Conservation (phyloP, 2,113 vertebrate species). For the Synchiropus splendidus region DNA sequence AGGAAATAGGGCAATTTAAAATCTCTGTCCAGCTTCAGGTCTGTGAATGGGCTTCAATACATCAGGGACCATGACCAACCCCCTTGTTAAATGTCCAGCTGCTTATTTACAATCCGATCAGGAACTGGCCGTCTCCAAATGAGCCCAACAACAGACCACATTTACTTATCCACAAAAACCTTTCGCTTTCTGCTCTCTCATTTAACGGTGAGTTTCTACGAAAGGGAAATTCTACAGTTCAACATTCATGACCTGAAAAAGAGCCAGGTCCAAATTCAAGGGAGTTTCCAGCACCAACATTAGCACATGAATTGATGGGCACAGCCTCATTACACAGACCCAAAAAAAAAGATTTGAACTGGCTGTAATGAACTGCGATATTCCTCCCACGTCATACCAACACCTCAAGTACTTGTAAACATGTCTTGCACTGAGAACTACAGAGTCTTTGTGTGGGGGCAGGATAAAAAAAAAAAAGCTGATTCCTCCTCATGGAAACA, state of each 20-base stretch:
- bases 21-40: too few relatives aligned
- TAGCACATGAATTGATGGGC: conserved; percentile 49
- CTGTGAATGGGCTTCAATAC: not conserved
- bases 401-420: not conserved
- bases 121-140: conserved; percentile 8
- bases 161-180: conserved; percentile 1
- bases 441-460: too few relatives aligned
- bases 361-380: conserved; percentile 5
- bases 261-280: conserved; percentile 17
- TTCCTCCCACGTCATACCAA: not conserved
- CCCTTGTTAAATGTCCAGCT: not conserved
- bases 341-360: conserved; percentile 22
- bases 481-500: too few relatives aligned
- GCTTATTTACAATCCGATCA: conserved; percentile 4
- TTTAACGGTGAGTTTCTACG: too few relatives aligned
- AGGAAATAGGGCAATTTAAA: too few relatives aligned
- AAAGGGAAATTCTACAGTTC: too few relatives aligned
- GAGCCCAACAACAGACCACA: conserved; percentile 8
- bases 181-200: not conserved
- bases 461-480: too few relatives aligned
- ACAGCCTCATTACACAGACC: conserved; percentile 24
- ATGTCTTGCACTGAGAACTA: not conserved
- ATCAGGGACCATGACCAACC: not conserved
- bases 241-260: not conserved
- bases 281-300: conserved; percentile 46